Base-by-base conservation (phyloP, 2,797 vertebrate species). In the Myiotriccus ornatus region DNA sequence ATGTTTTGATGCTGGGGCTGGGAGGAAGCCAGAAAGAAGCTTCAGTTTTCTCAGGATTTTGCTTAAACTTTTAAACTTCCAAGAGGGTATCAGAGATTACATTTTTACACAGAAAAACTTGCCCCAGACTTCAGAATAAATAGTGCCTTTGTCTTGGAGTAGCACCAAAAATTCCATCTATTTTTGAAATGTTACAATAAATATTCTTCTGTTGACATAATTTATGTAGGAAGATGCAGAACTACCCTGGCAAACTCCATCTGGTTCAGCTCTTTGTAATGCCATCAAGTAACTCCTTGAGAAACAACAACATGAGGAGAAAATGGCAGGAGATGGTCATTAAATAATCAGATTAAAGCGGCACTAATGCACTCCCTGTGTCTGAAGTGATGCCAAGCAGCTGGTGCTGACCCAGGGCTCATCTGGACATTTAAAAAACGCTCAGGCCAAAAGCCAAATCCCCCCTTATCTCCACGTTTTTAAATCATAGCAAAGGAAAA, bases 351-450 rank as follows among this genome's bases (percentile, higher is more conserved):
- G 47, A 27, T 35, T 70, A 14, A 46, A 85, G 22, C 15, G 44
- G 35, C 52, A 34, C 28, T 37, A 9, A 44, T 3, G 41, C 49
- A 32, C 52, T 43, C 56, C 3, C 12, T 3, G 49, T 46, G 18
- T n/a, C 25, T 5, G 55, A 27, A n/a, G 81, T 14, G n/a, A 13
- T 1, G 12, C 30, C 71, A 67, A 10, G n/a, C 28, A 69, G 71
- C 67, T 46, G 78, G 9, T 35, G 81, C 81, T 50, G 30, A n/a
- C 47, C 63, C 35, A 25, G 6, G 2, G 27, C 71, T 49, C 10
- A 5, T 27, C 68, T 44, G 59, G 60, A 4, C 37, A 27, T 9
- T 5, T 30, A 1, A 2, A 23, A 69, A 32, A n/a, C 0, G 5
- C 43, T 30, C 19, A 37, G 73, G 52, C 64, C 2, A 13, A 74